These are phyloP conservation scores for Varecia variegata DNA, from an alignment of 2,797 vertebrate genomes.

Conservation along the genomic window DNA sequence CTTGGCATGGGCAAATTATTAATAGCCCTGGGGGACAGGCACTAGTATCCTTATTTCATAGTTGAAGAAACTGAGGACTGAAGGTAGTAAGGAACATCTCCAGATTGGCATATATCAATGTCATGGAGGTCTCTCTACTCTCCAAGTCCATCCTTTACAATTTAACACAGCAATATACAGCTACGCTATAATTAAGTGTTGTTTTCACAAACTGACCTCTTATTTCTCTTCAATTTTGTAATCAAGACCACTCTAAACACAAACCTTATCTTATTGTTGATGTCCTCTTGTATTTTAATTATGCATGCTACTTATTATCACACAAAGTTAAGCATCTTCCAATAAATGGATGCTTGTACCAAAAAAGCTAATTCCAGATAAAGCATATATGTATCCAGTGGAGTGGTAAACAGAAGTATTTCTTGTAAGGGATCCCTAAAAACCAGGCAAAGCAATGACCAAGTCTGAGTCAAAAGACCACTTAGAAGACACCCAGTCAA, in stretches of 20 bases:
- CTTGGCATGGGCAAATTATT: neutral
- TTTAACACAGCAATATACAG: neutral
- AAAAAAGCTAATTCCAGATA: neutral
- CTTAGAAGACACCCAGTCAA: neutral
- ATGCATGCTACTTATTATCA: neutral
- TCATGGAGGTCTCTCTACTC: neutral
- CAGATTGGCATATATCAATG: accelerated
- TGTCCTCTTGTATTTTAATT: neutral
- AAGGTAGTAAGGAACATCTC: neutral
- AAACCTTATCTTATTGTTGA: neutral
- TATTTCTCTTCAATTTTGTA: neutral
- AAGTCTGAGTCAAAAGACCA: neutral
- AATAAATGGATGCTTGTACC: neutral
- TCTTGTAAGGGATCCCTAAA: neutral
- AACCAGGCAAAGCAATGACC: neutral
- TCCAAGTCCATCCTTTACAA: neutral
- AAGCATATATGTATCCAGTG: neutral
- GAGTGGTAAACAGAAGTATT: neutral
- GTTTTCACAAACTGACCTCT: neutral
- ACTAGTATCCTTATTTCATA: neutral
- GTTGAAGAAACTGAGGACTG: neutral
- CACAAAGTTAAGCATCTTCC: neutral
- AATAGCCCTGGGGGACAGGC: neutral
- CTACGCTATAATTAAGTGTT: neutral
- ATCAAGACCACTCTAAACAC: neutral